phyloP scores from a whole-genome alignment of 2,888 invertebrate species.

The Escarpia spicata region DNA sequence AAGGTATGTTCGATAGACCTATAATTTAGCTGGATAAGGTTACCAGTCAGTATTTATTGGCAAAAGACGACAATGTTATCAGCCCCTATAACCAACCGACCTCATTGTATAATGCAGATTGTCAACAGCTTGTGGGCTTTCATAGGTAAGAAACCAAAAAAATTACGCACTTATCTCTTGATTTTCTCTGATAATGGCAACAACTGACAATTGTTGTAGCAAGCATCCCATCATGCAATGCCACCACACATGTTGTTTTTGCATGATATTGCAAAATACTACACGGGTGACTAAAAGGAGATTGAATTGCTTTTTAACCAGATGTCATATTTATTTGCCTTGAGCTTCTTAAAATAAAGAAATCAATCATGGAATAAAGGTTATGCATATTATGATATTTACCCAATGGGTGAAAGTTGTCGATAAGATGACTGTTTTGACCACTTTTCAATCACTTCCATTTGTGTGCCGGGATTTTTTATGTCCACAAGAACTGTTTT shows the following conservation, averaged over 20 bases:
- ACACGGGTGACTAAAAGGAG: background rate
- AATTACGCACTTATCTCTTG: background rate
- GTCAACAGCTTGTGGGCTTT: background rate
- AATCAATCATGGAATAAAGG: background rate
- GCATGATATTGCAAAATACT: background rate
- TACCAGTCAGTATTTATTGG: background rate
- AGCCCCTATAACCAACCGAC: background rate
- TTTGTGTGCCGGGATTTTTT: background rate
- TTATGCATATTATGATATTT: background rate
- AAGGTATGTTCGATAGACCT: background rate
- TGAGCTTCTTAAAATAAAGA: background rate
- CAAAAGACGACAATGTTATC: background rate
- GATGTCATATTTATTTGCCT: background rate
- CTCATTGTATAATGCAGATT: background rate
- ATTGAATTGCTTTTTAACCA: background rate
- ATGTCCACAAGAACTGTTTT: background rate
- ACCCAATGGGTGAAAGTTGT: background rate
- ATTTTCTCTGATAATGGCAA: background rate
- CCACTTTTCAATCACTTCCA: background rate
- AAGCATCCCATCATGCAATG: background rate
- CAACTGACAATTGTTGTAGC: background rate
- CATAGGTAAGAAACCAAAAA: background rate
- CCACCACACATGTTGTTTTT: background rate
- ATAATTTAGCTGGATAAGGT: background rate
- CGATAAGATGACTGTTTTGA: background rate